Conservation (phyloP, 2,888 invertebrate species). For the Nomada flava region DNA sequence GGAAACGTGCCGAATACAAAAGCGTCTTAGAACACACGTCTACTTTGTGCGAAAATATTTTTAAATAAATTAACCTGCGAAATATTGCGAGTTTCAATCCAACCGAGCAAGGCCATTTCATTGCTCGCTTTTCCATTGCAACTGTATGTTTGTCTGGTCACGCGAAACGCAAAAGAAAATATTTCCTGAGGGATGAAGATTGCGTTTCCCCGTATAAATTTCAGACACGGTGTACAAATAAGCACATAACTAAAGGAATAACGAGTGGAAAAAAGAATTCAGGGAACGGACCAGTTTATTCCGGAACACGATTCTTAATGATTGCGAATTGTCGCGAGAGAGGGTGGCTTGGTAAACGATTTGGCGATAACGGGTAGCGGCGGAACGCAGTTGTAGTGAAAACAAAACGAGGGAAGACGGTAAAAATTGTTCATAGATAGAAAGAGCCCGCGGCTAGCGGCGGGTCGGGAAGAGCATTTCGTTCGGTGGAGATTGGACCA, state of each 20-base stretch:
- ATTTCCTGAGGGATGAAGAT: too few species aligned
- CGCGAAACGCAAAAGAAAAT: too few species aligned
- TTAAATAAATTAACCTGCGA: too few species aligned
- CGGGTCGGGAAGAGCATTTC: constrained; percentile 28
- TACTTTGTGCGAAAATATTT: too few species aligned
- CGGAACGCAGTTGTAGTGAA: constrained; percentile 23
- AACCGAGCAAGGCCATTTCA: too few species aligned
- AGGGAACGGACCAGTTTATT: not conserved
- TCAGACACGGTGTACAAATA: too few species aligned
- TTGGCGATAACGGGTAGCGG: constrained; percentile 44
- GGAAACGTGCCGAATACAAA: too few species aligned
- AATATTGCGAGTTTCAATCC: too few species aligned
- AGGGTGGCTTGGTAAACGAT: constrained; percentile 45
- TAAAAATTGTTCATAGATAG: constrained; percentile 66
- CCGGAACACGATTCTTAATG: constrained; percentile 25
- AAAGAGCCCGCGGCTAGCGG: constrained; percentile 53
- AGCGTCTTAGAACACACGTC: too few species aligned
- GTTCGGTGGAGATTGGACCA: constrained; percentile 64
- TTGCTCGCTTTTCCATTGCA: too few species aligned
- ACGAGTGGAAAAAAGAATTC: not conserved
- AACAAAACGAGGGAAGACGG: constrained; percentile 57
- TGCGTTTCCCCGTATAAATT: not conserved
- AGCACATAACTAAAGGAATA: not conserved
- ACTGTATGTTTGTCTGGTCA: too few species aligned
- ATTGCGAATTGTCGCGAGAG: constrained; percentile 39